Base-by-base conservation (phyloP, 2,888 invertebrate genomes). In the Allygus modestus region DNA sequence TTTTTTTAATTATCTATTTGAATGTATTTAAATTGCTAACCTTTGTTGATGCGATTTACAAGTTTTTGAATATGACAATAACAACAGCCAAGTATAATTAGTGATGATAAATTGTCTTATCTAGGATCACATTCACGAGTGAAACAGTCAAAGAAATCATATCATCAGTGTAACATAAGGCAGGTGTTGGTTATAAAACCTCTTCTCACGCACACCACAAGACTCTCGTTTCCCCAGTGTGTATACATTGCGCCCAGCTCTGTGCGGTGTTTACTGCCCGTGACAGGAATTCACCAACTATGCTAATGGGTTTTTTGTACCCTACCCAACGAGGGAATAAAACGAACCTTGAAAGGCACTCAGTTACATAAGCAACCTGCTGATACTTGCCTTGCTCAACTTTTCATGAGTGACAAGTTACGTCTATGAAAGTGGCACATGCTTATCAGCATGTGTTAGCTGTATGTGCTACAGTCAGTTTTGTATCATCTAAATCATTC, bases 251-350 rank as follows among this genome's bases (percentile, higher is more conserved):
- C 28, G 28, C 12, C 65, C 26, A 15, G 65, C 12, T 0, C 20
- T 1, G 65, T 1, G 28, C 15, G 23, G 65, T 65, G 31, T 31
- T 65, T 65, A 65, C 65, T 31, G 31, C 28, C 58, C 65, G n/a
- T 65, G 65, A 65, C 65, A 31, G 65, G 65, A 65, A 65, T 65
- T 65, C 65, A 65, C 65, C 26, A 31, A 65, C 28, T 65, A 65
- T 65, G 65, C 65, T 65, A 65, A 65, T 65, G 65, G 17, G 65
- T 65, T 65, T 65, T 65, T 65, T 65, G 65, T 31, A 15, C 65
- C 15, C 28, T 2, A 54, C 23, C 31, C 65, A 65, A 65, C 28
- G 5, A 28, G 65, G 65, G 65, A 65, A 65, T 28, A 31, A 58
- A 65, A 2, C 26, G 58, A 65, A 4, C 65, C 65, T 65, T 65